Conservation (phyloP, 2,113 vertebrate genomes). For the Brachyistius frenatus region DNA sequence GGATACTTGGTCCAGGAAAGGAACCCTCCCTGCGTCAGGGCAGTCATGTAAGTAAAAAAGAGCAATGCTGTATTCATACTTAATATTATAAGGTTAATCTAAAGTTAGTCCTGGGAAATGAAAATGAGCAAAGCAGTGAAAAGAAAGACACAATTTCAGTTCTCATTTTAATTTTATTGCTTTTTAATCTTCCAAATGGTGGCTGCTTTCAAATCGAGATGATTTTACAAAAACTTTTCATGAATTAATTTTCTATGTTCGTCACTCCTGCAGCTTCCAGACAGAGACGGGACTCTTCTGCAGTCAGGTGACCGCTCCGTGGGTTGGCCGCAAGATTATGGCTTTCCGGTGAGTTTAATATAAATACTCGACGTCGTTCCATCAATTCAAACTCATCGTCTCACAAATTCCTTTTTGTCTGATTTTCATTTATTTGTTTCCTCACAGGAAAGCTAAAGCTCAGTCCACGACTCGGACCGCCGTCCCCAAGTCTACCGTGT, state of each 20-base stretch:
- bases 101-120: too few species aligned
- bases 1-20: neutral
- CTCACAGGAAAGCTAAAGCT: conserved; percentile 27
- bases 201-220: neutral
- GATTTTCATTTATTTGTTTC: neutral
- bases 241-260: conserved; percentile 7
- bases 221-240: neutral
- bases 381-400: too few species aligned
- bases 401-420: too few species aligned
- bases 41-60: conserved; percentile 64
- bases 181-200: neutral
- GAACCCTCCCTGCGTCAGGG: conserved; percentile 28
- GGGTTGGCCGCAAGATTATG: neutral
- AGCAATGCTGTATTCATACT: neutral
- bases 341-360: conserved; percentile 39
- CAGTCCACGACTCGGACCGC: neutral
- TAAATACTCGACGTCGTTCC: too few species aligned
- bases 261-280: conserved; percentile 56
- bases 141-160: too few species aligned
- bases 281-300: conserved; percentile 50
- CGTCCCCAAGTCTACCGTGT: neutral
- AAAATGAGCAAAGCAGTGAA: too few species aligned
- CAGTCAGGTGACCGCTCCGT: neutral
- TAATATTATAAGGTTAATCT: too few species aligned
- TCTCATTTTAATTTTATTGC: neutral